Base-by-base conservation (phyloP, 2,888 invertebrate genomes). In the Rhamnusium bicolor region DNA sequence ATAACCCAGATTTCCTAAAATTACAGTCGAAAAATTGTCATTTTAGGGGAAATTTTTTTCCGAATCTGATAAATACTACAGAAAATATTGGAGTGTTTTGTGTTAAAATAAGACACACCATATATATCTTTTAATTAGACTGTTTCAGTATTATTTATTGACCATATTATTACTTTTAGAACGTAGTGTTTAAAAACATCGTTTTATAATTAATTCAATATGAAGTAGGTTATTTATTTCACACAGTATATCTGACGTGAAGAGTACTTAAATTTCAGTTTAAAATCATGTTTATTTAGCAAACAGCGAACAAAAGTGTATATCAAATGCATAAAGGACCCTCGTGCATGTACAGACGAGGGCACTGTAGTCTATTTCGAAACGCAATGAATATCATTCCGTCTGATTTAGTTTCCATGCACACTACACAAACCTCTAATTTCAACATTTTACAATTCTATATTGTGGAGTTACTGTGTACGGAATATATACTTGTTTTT, bases 251-350 rank as follows among this genome's bases (percentile, higher is more conserved):
- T n/a, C 1, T 3, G 2, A n/a, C n/a, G 12, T 19, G n/a, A 14
- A 54, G 54, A n/a, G 5, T 24, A n/a, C 12, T 24, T 54, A 24
- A n/a, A 14, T 54, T 54, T 54, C n/a, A 54, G 24, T 54, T 54
- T 54, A 24, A 54, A 27, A 54, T 27, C 54, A n/a, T 54, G 27
- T 54, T 54, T 54, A 24, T 54, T 24, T 54, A 19, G 27, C 24
- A 54, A 54, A 54, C 40, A n/a, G 10, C 12, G 40, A n/a, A 40
- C 40, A 40, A 40, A 40, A 40, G 40, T 40, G 40, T 12, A 40
- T 40, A 40, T 40, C 40, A n/a, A 40, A 40, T 40, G 40, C 40
- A 40, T n/a, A 40, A 40, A 40, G 40, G 40, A n/a, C 12, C 10
- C 40, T 40, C n/a, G 40, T 40, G 12, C 40, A 40, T 40, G 40